Conservation (phyloP, 2,888 invertebrate species). For the Cheilosia grossa region DNA sequence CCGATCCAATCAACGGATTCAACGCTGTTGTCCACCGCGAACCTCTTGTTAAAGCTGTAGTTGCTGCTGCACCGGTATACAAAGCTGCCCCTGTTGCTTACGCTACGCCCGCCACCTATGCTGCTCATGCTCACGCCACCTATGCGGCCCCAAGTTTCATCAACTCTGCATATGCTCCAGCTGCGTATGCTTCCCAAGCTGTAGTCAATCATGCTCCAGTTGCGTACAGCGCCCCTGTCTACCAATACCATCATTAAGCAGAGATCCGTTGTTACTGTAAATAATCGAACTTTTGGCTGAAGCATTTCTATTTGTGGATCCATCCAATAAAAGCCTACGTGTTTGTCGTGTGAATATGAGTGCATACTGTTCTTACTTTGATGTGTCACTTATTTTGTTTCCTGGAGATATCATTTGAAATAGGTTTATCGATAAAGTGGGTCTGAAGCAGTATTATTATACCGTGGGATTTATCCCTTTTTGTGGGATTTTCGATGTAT, state of each 20-base stretch:
- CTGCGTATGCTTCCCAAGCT: slow-evolving; percentile 21
- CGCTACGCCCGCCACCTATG: slow-evolving; percentile 36
- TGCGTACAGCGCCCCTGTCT: slow-evolving; percentile 24
- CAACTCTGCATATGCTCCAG: slow-evolving; percentile 31
- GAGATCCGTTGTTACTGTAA: not conserved
- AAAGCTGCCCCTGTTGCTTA: slow-evolving; percentile 48
- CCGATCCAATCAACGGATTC: slow-evolving; percentile 81
- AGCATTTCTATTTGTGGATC: slow-evolving; percentile 6
- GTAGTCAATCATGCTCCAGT: slow-evolving; percentile 23
- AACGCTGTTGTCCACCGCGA: slow-evolving; percentile 81
- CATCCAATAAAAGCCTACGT: slow-evolving; percentile 1
- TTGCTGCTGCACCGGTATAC: slow-evolving; percentile 67
- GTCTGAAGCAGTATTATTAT: too few relatives aligned
- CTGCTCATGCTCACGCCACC: slow-evolving; percentile 37
- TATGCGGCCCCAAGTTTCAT: slow-evolving; percentile 53
- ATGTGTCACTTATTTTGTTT: too few relatives aligned
- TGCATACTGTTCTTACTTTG: too few relatives aligned
- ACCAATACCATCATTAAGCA: slow-evolving; percentile 32
- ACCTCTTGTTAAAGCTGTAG: slow-evolving; percentile 75
- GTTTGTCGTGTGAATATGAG: not conserved
- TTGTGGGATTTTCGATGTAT: too few relatives aligned
- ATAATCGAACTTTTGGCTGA: slow-evolving; percentile 18
- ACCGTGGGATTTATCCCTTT: too few relatives aligned
- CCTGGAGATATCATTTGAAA: too few relatives aligned
- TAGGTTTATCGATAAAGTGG: too few relatives aligned